Base-by-base conservation (phyloP, 1,140 invertebrate genomes). In the Drosophila chauvacae region DNA sequence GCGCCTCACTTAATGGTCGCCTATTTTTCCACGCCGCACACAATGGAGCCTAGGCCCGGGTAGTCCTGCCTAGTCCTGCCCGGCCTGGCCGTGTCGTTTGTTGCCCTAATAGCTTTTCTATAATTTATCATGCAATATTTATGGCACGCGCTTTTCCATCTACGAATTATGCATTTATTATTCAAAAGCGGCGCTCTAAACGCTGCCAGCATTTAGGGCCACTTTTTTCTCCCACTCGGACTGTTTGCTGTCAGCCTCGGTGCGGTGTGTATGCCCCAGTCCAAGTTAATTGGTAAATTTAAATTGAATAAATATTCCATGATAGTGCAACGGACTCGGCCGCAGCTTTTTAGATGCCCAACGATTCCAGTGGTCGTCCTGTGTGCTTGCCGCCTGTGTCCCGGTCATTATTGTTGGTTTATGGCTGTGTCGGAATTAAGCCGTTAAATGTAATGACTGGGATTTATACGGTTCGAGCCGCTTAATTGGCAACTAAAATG, bases 81-180 rank as follows among this genome's bases (percentile, higher is more conserved):
- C 13, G 39, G 39, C 71, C 42, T 50, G 57, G 42, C 51, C 51
- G 20, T 70, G 68, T 84, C 81, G 84, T 88, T 90, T 84, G 85
- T 84, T 88, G 77, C 71, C 85, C 84, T 88, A 88, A 88, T 88
- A 88, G 84, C 84, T 88, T 88, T 90, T 90, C 84, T 88, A 88
- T 88, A 88, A 88, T 88, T 88, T 88, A 90, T 88, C 77, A 81
- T 88, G 65, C 84, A 88, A 88, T 88, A 88, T 88, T 88, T 88
- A 88, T 88, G 85, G 85, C 73, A 88, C 80, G 85, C 85, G 85
- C 84, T 90, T 88, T 88, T 84, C 80, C 87, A 84, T 88, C 85
- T 84, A 84, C 65, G 80, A 88, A 88, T 88, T 88, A 84, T 84
- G 81, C 80, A 88, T 88, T 90, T 88, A 88, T 88, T 88, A 88